Percentiles rank a stretch among this genome's conserved stretches.
These are phyloP conservation scores for Apteryx owenii DNA, from an alignment of 2,113 vertebrate species.

Conservation along the genomic window DNA sequence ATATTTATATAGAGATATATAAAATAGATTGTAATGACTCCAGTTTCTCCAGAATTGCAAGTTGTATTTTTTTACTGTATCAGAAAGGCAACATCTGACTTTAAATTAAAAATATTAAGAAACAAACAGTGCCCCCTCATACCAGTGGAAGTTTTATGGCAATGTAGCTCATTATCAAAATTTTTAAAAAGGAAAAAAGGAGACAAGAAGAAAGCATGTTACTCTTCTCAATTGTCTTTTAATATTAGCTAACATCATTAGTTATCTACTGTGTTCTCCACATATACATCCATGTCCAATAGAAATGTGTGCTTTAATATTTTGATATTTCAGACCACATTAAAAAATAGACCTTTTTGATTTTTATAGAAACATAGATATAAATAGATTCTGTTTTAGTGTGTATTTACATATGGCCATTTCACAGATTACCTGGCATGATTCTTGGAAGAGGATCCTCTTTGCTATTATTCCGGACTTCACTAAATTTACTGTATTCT, in stretches of 20 bases:
- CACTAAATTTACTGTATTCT: neutral
- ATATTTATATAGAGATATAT: neutral
- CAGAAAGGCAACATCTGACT: neutral
- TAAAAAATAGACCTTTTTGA: neutral
- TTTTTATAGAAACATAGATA: neutral
- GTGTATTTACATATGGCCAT: neutral
- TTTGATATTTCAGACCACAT: neutral
- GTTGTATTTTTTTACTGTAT: neutral
- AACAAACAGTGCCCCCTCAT: neutral
- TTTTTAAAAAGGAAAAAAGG: neutral
- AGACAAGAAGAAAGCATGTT: neutral
- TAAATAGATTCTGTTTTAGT: neutral
- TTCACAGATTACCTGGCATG: neutral
- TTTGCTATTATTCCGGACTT: neutral
- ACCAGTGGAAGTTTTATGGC: neutral
- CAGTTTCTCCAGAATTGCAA: neutral
- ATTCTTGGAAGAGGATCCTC: neutral
- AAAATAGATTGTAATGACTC: neutral
- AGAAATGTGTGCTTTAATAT: neutral
- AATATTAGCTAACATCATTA: neutral
- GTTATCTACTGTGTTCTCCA: neutral
- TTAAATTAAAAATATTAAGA: neutral
- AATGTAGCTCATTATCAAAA: neutral
- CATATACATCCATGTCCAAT: neutral
- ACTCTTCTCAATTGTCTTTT: neutral